Evolutionary conservation across 2,113 vertebrate genomes (phyloP).

Genomic region (Pipa parva): DNA sequence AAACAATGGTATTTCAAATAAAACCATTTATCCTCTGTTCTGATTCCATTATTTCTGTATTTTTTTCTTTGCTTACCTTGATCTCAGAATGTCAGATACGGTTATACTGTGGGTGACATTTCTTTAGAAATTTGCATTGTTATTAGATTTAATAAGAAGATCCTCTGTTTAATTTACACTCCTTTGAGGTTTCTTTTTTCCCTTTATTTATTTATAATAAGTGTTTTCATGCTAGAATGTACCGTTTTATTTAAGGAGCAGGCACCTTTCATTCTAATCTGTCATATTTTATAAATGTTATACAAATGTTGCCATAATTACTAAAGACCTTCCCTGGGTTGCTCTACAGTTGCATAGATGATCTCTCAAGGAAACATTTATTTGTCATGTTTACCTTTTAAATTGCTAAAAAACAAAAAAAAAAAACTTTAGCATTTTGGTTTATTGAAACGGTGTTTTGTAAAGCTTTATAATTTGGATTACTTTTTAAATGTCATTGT

Average conservation of each 20-base stretch:
- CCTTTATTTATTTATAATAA: background rate
- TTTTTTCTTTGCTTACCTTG: constrained; percentile 27
- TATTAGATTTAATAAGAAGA: constrained; percentile 4
- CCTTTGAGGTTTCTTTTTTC: constrained; percentile 3
- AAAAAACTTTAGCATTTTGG: background rate
- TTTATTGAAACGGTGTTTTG: background rate
- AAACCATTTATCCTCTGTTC: constrained; percentile 1
- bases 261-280: constrained; percentile 4
- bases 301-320: constrained; percentile 13
- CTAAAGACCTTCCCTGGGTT: background rate
- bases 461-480: background rate
- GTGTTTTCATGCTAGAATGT: background rate
- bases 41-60: constrained; percentile 5
- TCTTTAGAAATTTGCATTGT: constrained; percentile 2
- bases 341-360: background rate
- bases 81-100: constrained; percentile 16
- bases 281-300: constrained; percentile 28
- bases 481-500: no score
- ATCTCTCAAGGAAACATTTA: constrained; percentile 16
- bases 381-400: background rate
- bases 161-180: background rate
- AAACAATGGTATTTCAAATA: constrained; percentile 13
- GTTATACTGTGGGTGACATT: background rate
- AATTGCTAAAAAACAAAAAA: background rate
- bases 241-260: background rate